These are phyloP conservation scores for Poecilia picta DNA, from an alignment of 2,797 vertebrate genomes.

Conservation along the genomic window DNA sequence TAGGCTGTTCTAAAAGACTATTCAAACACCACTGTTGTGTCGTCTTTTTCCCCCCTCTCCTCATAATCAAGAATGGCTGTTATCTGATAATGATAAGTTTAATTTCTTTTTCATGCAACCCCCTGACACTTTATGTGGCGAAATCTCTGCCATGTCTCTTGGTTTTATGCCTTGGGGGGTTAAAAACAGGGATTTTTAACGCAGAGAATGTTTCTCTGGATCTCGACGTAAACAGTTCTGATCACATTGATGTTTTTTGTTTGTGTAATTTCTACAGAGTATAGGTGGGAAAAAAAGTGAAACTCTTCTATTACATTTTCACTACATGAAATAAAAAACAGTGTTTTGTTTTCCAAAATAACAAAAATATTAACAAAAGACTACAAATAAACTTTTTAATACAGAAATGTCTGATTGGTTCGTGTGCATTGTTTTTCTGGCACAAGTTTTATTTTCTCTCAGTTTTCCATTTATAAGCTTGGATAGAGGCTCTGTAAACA, in stretches of 20 bases:
- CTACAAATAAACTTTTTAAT: neutral
- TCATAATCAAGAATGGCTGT: conserved; percentile 81
- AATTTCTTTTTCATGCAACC: conserved; percentile 59
- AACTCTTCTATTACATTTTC: neutral
- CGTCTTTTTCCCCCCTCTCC: conserved; percentile 39
- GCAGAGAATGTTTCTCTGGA: conserved; percentile 1
- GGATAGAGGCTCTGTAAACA: neutral
- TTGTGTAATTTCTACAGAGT: neutral
- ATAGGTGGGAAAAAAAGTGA: neutral
- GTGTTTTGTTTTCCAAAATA: neutral
- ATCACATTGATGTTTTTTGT: neutral
- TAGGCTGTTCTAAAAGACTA: conserved; percentile 70
- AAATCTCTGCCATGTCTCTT: conserved; percentile 33
- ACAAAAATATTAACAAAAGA: neutral
- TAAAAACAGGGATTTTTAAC: neutral
- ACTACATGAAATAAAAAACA: neutral
- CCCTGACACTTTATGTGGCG: conserved; percentile 28
- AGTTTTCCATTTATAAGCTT: neutral
- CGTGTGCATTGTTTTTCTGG: neutral
- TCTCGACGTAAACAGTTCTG: neutral
- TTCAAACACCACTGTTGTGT: conserved; percentile 72
- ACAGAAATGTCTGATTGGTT: neutral
- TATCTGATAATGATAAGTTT: conserved; percentile 78
- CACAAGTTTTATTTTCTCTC: neutral
- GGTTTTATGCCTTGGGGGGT: neutral